These are phyloP conservation scores for Drosophila aff. DNA, from an alignment of 1,140 invertebrate genomes.

Conservation along the genomic window DNA sequence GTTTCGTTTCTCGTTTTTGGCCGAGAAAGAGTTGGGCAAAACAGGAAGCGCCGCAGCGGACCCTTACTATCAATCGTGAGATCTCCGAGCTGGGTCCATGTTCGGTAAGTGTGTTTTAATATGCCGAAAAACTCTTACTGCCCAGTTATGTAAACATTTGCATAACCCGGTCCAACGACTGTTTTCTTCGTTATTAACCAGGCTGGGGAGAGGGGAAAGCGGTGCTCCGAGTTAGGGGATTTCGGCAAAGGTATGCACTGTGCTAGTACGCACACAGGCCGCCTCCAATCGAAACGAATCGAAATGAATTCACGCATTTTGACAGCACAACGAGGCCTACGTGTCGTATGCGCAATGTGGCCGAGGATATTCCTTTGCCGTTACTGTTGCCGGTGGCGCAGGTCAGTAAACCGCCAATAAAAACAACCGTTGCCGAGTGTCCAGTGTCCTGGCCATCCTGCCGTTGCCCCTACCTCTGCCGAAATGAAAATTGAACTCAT, in stretches of 20 bases:
- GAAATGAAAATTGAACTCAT: slow-evolving; percentile 83
- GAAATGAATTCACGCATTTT: slow-evolving; percentile 75
- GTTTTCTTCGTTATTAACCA: slow-evolving; percentile 47
- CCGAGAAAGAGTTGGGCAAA: slow-evolving; percentile 46
- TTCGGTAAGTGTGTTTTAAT: slow-evolving; percentile 53
- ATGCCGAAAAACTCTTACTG: slow-evolving; percentile 44
- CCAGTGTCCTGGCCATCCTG: slow-evolving; percentile 20
- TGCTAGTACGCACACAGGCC: not conserved
- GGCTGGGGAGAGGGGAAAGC: not conserved
- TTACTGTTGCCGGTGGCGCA: slow-evolving; percentile 66
- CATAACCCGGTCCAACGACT: slow-evolving; percentile 18
- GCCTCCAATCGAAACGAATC: slow-evolving; percentile 25
- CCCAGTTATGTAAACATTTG: slow-evolving; percentile 53
- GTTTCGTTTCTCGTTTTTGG: slow-evolving; percentile 43
- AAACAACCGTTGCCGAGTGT: slow-evolving; percentile 65
- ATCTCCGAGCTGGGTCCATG: slow-evolving; percentile 43
- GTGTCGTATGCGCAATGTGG: slow-evolving; percentile 72
- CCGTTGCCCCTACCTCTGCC: slow-evolving; percentile 3
- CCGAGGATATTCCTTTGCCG: slow-evolving; percentile 25
- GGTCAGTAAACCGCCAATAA: slow-evolving; percentile 83
- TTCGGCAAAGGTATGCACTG: slow-evolving; percentile 9
- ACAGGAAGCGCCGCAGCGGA: slow-evolving; percentile 71
- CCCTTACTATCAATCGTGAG: slow-evolving; percentile 71
- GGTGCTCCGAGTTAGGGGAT: slow-evolving; percentile 1
- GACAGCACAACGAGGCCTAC: slow-evolving; percentile 49